Percentiles rank a stretch among this genome's conserved stretches.
Evolutionary conservation across 2,113 vertebrate species (phyloP).

Genomic region (Pelodiscus sinensis): DNA sequence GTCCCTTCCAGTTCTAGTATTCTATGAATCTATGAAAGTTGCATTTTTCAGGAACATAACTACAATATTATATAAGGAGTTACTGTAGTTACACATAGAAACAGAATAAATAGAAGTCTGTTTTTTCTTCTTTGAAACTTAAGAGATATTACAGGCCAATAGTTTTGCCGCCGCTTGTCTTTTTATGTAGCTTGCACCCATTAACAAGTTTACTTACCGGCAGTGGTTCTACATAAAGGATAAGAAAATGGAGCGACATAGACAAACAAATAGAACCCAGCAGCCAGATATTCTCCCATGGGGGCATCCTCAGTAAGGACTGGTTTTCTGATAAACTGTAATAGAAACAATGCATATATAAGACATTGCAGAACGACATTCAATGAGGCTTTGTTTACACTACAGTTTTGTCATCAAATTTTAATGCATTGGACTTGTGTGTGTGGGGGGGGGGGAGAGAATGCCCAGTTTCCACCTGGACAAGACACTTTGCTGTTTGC

Average conservation of each 20-base stretch:
- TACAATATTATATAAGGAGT: too few species aligned
- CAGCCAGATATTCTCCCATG: constrained; percentile 98
- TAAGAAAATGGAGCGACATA: constrained; percentile 99
- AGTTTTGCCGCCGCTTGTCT: background rate
- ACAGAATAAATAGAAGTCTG: background rate
- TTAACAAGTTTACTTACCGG: constrained; percentile 83
- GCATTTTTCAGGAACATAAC: too few species aligned
- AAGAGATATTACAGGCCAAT: too few species aligned
- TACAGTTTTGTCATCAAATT: too few species aligned
- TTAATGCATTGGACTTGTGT: too few species aligned
- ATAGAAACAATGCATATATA: background rate
- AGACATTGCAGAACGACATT: background rate
- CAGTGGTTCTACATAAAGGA: constrained; percentile 97
- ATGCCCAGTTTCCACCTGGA: too few species aligned
- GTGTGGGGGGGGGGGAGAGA: too few species aligned
- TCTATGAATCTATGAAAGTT: too few species aligned
- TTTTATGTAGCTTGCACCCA: too few species aligned
- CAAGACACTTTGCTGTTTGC: too few species aligned
- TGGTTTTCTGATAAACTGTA: constrained; percentile 97
- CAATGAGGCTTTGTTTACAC: too few species aligned
- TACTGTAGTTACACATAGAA: background rate
- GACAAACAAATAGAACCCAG: constrained; percentile 98
- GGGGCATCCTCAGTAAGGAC: constrained; percentile 96
- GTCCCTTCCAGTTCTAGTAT: too few species aligned
- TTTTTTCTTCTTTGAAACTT: background rate